Evolutionary conservation across 2,888 invertebrate genomes (phyloP).

Genomic region (Acronicta leporina): DNA sequence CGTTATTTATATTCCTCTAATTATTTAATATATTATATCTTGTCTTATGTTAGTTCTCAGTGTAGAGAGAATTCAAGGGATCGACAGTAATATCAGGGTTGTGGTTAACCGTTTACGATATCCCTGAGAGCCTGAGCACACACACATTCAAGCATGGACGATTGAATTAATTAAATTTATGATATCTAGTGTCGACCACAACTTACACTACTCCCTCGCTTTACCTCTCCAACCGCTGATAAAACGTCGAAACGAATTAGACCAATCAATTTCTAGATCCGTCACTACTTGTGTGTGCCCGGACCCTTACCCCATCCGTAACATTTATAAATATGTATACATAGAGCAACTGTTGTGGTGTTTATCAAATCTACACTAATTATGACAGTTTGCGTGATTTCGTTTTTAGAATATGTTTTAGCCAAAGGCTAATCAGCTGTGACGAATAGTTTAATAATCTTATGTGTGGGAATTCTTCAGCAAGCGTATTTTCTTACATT

Average conservation of each 20-base stretch:
- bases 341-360: conserved; percentile 15
- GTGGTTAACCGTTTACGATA: conserved; percentile 36
- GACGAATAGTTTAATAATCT: conserved; percentile 25
- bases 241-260: too few species aligned
- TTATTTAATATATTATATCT: conserved; percentile 26
- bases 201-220: too few species aligned
- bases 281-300: not conserved
- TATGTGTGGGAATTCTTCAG: conserved; percentile 8
- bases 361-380: conserved; percentile 23
- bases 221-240: too few species aligned
- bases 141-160: too few species aligned
- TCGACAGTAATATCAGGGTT: conserved; percentile 31
- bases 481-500: conserved; percentile 2
- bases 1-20: conserved; percentile 43
- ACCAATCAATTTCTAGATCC: not conserved
- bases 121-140: conserved; percentile 8
- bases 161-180: too few species aligned
- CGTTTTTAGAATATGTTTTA: conserved; percentile 33
- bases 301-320: conserved; percentile 8
- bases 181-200: too few species aligned
- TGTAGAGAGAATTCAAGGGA: conserved; percentile 13
- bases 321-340: conserved; percentile 7
- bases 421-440: conserved; percentile 39
- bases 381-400: conserved; percentile 37
- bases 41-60: conserved; percentile 13